Base-by-base conservation (phyloP, 35 echinoderm and acorn worm genomes). In the Holothuria glaberrima region DNA sequence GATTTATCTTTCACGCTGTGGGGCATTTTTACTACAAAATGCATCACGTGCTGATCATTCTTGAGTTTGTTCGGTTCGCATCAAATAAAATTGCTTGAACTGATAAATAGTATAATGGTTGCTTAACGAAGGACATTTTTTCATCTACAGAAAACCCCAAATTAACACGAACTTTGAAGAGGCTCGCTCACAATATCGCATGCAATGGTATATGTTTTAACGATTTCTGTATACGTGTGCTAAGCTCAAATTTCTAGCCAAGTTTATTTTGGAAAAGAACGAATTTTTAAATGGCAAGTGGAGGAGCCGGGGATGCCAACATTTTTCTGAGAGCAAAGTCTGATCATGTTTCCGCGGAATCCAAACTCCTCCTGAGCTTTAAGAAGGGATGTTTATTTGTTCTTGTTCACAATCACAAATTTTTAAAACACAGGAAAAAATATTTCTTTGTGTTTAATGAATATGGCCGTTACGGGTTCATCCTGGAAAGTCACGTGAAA, bases 381-480 rank as follows among this genome's bases (percentile, higher is more conserved):
- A 59, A 60, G 7, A 84, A 61, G 29, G 10, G 13, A 0, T 30
- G 21, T 38, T 13, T 29, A 18, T 84, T 84, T 38, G 20, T 61
- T 5, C 57, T 84, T 30, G 29, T 84, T 20, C 52, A 84, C 22
- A 30, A 84, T 33, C 66, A 69, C 66, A 69, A 69, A 69, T 10
- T 13, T 20, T 12, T 34, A 12, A 25, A 48, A 2, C 80, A 30
- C 59, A 84, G 80, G 56, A 84, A 25, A 27, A 61, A 31, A 31
- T 6, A 20, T 17, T 63, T 31, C 80, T 84, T 84, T 36, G 80
- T 61, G 25, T 57, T 31, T 24, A 62, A 41, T 38, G 25, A 22
- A 17, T 21, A 22, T 18, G 80, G 80, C 9, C 48, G 20, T 19
- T 84, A 84, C 46, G 80, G 80, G 18, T 84, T 84, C 20, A 38